Base-by-base conservation (phyloP, 2,888 invertebrate genomes). In the Drosophila affinis region DNA sequence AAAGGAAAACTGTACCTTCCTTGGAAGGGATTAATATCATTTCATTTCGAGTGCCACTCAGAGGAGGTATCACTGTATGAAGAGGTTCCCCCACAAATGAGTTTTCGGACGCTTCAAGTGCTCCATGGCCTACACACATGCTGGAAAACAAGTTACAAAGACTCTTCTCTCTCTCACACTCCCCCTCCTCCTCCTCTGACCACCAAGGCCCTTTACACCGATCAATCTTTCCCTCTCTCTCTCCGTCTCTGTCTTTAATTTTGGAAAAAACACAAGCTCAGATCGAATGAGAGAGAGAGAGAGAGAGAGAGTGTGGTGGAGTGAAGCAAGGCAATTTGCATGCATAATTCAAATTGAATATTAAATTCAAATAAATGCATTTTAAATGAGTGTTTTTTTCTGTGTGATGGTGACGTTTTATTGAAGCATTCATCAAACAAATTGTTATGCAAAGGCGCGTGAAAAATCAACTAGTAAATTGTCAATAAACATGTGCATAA, bases 361-460 rank as follows among this genome's bases (percentile, higher is more conserved):
- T 77, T 74, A 62, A 78, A 84, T 78, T 77, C 46, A 81, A 72
- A 78, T 79, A 84, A 81, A 76, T 78, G 77, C 59, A 72, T 78
- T 76, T 83, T 53, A 78, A 81, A 87, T 87, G 58, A 75, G 59
- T 12, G 0, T 79, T 68, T 77, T 55, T 55, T 58, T 56, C 52
- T 54, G 14, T 17, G n/a, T 49, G 47, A 51, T 62, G 47, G 39
- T n/a, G 32, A 6, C 34, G 39, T 52, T 46, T 53, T 51, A 29
- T 53, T 34, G n/a, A 32, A 52, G 55, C 51, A 63, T 64, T 53
- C 45, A 70, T 67, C 57, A 59, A 56, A 72, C 77, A 82, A 82
- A 87, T 84, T 87, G 79, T 77, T 75, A 84, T 84, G 85, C 85
- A 84, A 72, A 84, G 81, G 75, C 82, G 87, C 85, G 87, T 87